Evolutionary conservation across 2,797 vertebrate species (phyloP).

Genomic region (Denticeps clupeoides): DNA sequence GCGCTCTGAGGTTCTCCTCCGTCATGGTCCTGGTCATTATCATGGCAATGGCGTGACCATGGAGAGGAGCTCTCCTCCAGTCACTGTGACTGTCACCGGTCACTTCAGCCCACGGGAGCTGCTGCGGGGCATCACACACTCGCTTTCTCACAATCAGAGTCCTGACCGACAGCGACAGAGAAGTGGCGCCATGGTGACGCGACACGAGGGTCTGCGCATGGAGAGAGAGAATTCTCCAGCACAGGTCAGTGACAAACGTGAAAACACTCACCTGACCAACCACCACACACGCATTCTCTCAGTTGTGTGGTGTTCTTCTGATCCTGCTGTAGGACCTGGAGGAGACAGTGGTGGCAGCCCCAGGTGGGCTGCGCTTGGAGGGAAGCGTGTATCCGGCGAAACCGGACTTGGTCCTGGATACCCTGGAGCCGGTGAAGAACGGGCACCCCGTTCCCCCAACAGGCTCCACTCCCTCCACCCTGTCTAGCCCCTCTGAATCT

Average conservation of each 20-base stretch:
- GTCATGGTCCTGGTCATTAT: constrained; percentile 78
- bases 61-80: constrained; percentile 76
- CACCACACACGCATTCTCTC: too few relatives aligned
- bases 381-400: too few relatives aligned
- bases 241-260: constrained; percentile 52
- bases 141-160: constrained; percentile 59
- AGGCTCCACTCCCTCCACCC: constrained; percentile 72
- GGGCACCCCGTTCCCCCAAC: constrained; percentile 47
- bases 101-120: constrained; percentile 84
- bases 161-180: constrained; percentile 73
- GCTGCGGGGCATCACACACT: constrained; percentile 66
- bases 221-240: constrained; percentile 86
- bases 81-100: constrained; percentile 66
- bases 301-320: too few relatives aligned
- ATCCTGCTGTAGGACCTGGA: constrained; percentile 90
- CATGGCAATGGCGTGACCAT: constrained; percentile 67
- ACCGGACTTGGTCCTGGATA: constrained; percentile 94
- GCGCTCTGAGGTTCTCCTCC: constrained; percentile 69
- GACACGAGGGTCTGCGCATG: constrained; percentile 80
- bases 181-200: constrained; percentile 70
- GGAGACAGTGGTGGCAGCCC: constrained; percentile 86
- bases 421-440: constrained; percentile 87
- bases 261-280: not conserved
- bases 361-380: constrained; percentile 79
- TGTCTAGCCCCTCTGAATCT: constrained; percentile 74